A percentile compares a stretch with the other conserved stretches of the same genome.
Evolutionary conservation across 2,797 vertebrate species (phyloP).

Genomic region (Sebastiscus albofasciatus): DNA sequence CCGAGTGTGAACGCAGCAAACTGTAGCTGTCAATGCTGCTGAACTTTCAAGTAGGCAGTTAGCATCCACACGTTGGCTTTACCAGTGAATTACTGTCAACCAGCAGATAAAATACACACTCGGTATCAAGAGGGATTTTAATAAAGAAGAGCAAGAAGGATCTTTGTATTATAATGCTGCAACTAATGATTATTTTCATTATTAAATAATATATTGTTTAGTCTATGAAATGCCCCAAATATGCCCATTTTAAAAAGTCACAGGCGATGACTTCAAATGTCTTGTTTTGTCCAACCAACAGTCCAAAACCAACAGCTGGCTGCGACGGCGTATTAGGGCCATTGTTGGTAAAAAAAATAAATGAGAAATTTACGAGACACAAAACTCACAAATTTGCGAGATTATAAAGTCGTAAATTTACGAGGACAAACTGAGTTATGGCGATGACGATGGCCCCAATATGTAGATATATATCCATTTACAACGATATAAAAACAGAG

Average conservation of each 20-base stretch:
- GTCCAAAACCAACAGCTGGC: no score
- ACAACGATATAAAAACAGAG: no score
- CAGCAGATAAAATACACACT: background rate
- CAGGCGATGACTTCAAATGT: background rate
- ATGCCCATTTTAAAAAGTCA: background rate
- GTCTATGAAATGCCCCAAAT: background rate
- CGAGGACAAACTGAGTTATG: no score
- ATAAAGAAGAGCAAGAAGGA: background rate
- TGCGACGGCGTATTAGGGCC: no score
- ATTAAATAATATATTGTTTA: background rate
- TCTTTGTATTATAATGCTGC: background rate
- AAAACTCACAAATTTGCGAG: no score
- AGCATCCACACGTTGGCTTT: background rate
- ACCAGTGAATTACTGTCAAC: background rate
- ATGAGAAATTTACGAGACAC: no score
- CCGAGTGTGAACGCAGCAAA: background rate
- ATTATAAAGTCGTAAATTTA: no score
- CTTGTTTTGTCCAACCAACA: no score
- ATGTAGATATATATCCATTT: no score
- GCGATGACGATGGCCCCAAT: rapidly evolving
- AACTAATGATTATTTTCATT: background rate
- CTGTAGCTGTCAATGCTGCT: background rate
- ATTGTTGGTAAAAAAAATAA: no score
- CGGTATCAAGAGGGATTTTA: background rate
- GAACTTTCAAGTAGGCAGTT: background rate